Percentiles rank a stretch among this genome's conserved stretches.
phyloP scores from a whole-genome alignment of 2,888 invertebrate species.

The Malacosoma neustria region DNA sequence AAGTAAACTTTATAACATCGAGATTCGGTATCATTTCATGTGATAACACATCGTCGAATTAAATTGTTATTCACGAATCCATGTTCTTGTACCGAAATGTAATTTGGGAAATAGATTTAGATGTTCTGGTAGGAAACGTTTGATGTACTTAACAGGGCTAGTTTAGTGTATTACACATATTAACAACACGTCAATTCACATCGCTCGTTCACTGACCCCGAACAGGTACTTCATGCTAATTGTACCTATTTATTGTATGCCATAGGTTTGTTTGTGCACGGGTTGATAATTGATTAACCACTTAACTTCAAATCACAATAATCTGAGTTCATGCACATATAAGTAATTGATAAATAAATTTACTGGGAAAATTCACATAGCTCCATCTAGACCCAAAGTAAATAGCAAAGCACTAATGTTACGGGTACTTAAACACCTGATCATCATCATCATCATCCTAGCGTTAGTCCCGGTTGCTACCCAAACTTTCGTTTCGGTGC shows the following conservation, averaged over 20 bases:
- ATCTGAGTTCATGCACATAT: too few relatives aligned
- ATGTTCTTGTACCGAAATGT: conserved; percentile 24
- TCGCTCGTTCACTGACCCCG: conserved; percentile 17
- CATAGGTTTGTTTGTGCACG: background rate
- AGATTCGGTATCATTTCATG: background rate
- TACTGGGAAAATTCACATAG: too few relatives aligned
- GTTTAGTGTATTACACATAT: background rate
- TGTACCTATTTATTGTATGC: background rate
- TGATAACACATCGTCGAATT: conserved; percentile 17
- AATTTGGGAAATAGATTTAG: conserved; percentile 27
- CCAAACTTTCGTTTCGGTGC: too few relatives aligned
- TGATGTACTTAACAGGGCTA: conserved; percentile 8
- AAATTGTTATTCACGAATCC: conserved; percentile 46
- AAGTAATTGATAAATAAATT: too few relatives aligned
- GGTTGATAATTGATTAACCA: background rate
- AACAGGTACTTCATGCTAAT: background rate
- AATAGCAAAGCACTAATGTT: too few relatives aligned
- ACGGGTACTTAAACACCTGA: too few relatives aligned
- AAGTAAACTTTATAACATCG: conserved; percentile 21
- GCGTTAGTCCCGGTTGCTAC: too few relatives aligned
- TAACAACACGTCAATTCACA: conserved; percentile 7
- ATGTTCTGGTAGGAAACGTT: conserved; percentile 14
- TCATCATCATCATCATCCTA: too few relatives aligned
- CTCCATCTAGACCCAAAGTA: too few relatives aligned
- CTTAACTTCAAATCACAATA: background rate